Base-by-base conservation (phyloP, 2,888 invertebrate genomes). In the Drosophila maculinotata region DNA sequence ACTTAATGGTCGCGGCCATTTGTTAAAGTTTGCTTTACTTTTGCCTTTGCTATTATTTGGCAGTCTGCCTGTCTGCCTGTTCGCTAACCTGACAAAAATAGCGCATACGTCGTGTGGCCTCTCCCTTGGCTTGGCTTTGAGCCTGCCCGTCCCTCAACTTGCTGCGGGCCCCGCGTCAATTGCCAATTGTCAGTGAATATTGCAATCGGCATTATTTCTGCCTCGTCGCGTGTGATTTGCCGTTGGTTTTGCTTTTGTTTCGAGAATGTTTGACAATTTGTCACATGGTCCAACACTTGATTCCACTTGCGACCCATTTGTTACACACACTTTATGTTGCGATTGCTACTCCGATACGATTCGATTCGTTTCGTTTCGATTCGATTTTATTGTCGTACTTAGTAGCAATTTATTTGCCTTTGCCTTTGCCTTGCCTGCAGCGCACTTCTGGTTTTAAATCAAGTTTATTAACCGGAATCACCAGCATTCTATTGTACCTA, bases 391-490 rank as follows among this genome's bases (percentile, higher is more conserved):
- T 35, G 25, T 48, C 17, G 66, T 77, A 87, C 78, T 87, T 85
- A 85, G 69, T 81, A 53, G 71, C 75, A 75, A 87, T 87, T 87
- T 74, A 81, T 81, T 65, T 77, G 60, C 60, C 69, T 62, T 58
- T n/a, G n/a, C n/a, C n/a, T 68, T 53, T 53, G 59, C 51, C 53
- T 47, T 56, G 49, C 9, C n/a, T 38, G 54, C 47, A 62, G 63
- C 70, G 72, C 58, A 87, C 76, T 84, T 87, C 84, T 84, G 88
- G 88, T 84, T 85, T 87, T 86, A 72, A 87, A 83, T 87, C 88
- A 82, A 86, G 86, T 87, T 84, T 84, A 82, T 84, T 78, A 87
- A 84, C 88, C 88, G 88, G 84, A 84, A 86, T 84, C 44, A 41
- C 47, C 38, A 54, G 45, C 72, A 72, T 60, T 71, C 70, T 72